Base-by-base conservation (phyloP, 1,140 invertebrate genomes). In the Idris sp. region DNA sequence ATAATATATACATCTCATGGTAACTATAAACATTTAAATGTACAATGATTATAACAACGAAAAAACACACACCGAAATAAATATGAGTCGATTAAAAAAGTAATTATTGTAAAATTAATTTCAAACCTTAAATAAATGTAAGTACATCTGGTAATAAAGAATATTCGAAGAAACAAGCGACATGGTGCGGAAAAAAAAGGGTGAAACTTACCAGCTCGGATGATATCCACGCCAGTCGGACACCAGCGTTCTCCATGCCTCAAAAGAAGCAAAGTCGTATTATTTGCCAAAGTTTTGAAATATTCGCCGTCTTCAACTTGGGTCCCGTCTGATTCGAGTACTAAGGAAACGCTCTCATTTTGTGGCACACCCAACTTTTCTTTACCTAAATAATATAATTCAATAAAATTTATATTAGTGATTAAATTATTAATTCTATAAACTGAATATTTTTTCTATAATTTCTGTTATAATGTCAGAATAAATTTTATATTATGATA, bases 281-380 rank as follows among this genome's bases (percentile, higher is more conserved):
- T 96, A 83, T 95, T 94, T 38, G 94, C 93, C 78, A 97, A 89
- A 30, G 95, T 96, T 68, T 94, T 91, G 90, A 97, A 97, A 89
- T 97, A 97, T 80, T 96, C 94, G 73, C 95, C 94, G 91, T 97
- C 96, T 83, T 97, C 96, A 16, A 98, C 94, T 89, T 97, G 96
- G 31, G 96, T 97, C 74, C 96, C 96, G 92, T 98, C 96, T 79
- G 92, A 93, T 88, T 98, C 96, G 65, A 98, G 89, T 78, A 98
- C 96, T 86, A 97, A 89, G 75, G 92, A 91, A 74, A 96, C 93
- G 76, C 91, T 92, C 87, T 96, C 94, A 84, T 91, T 92, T 78
- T 92, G 90, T 79, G 93, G 90, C 85, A 96, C 93, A 75, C 94
- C 93, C 79, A 97, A 89, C 89, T 97, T 97, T 89, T 97, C 95